Evolutionary conservation across 2,113 vertebrate species (phyloP).

Genomic region (Podocnemis expansa): DNA sequence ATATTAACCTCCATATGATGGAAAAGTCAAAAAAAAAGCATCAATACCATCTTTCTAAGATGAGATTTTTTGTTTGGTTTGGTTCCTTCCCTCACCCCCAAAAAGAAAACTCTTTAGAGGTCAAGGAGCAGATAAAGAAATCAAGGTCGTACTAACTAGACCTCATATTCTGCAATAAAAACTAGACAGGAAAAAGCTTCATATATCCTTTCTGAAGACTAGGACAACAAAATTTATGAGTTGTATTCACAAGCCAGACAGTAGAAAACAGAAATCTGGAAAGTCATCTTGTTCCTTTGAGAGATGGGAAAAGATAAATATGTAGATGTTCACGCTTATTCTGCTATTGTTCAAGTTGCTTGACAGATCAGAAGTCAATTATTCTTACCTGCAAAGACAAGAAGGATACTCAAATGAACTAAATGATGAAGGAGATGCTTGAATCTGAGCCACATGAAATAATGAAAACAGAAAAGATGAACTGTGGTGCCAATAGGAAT

Average conservation of each 20-base stretch:
- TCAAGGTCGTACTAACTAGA: background rate
- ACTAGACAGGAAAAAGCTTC: background rate
- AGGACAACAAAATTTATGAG: background rate
- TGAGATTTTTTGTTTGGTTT: background rate
- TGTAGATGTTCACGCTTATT: background rate
- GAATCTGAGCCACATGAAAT: conserved; percentile 50
- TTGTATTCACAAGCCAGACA: conserved; percentile 7
- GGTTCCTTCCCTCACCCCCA: too few species aligned
- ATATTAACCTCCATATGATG: background rate
- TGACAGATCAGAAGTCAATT: conserved; percentile 59
- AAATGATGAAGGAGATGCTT: conserved; percentile 39
- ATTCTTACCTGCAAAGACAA: conserved; percentile 58
- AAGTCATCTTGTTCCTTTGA: conserved; percentile 5
- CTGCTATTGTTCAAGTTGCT: conserved; percentile 7
- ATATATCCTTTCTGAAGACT: background rate
- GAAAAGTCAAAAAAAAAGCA: background rate
- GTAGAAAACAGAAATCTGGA: background rate
- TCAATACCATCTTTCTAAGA: background rate
- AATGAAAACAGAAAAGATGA: conserved; percentile 52
- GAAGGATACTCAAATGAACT: background rate
- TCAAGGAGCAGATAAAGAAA: background rate
- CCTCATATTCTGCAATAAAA: background rate
- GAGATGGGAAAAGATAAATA: background rate
- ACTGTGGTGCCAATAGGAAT: background rate
- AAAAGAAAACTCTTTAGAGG: background rate